Conservation (phyloP, 2,888 invertebrate species). For the Flexamia atlantica region DNA sequence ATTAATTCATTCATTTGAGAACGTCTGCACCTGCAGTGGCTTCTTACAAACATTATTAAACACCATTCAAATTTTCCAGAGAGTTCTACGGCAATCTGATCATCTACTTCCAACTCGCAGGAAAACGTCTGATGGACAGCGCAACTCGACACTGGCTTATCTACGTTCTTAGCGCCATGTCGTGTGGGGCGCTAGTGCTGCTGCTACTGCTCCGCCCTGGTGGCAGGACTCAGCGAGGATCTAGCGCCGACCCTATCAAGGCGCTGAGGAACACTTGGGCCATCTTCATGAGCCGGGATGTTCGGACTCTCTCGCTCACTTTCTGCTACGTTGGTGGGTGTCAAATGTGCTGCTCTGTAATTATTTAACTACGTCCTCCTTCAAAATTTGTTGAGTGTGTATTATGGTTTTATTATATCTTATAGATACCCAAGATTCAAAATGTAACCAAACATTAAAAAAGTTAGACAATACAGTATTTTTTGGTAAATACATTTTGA, state of each 20-base stretch:
- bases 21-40: no score
- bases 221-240: conserved; percentile 65
- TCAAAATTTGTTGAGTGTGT: no score
- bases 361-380: no score
- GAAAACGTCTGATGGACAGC: conserved; percentile 65
- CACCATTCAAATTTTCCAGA: conserved; percentile 17
- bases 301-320: conserved; percentile 89
- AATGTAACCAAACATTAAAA: no score
- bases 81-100: conserved; percentile 60
- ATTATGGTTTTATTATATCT: no score
- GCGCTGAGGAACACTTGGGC: conserved; percentile 86
- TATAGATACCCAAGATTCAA: no score
- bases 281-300: conserved; percentile 88
- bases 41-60: no score
- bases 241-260: conserved; percentile 35
- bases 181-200: conserved; percentile 74
- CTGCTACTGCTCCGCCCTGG: conserved; percentile 80
- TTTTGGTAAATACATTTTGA: no score
- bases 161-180: conserved; percentile 61
- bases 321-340: conserved; percentile 93
- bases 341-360: no score
- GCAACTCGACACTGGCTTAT: conserved; percentile 64
- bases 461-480: no score
- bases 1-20: no score
- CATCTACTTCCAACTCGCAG: conserved; percentile 64